phyloP scores from a whole-genome alignment of 2,888 invertebrate species.

The Aelia acuminata region DNA sequence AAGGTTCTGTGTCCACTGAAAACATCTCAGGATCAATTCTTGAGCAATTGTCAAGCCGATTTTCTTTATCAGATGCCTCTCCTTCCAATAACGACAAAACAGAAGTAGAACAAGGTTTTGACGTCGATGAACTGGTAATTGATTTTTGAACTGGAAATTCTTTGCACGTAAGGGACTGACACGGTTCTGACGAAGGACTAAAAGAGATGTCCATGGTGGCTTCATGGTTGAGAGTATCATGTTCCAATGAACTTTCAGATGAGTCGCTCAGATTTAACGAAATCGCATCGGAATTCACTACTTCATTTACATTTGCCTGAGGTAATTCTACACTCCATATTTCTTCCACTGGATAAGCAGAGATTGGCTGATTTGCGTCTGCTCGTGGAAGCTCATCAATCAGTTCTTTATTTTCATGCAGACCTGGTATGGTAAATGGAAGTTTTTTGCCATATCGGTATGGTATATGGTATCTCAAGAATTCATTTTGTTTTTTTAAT shows the following conservation, averaged over 20 bases:
- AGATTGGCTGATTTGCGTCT: not conserved
- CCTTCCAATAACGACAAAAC: not conserved
- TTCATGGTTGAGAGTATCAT: not conserved
- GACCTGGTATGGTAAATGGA: not conserved
- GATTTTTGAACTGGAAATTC: not conserved
- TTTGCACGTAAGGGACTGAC: not conserved
- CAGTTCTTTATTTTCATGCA: not conserved
- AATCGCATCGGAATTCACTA: not conserved
- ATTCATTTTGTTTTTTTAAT: not conserved
- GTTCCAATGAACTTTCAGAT: not conserved
- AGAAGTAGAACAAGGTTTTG: not conserved
- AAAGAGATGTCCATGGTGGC: not conserved
- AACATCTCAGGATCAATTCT: too few relatives aligned
- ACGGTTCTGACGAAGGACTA: not conserved
- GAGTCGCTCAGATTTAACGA: not conserved
- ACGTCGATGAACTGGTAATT: not conserved
- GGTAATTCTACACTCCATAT: not conserved
- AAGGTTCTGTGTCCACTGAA: too few relatives aligned
- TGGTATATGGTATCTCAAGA: not conserved
- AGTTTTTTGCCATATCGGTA: not conserved
- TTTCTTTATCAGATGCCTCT: not conserved
- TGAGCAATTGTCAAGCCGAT: not conserved
- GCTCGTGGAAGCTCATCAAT: not conserved
- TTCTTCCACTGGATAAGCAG: not conserved
- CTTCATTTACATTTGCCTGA: not conserved